Conservation (phyloP, 1,140 invertebrate species). For the Drosophila biarmipes region DNA sequence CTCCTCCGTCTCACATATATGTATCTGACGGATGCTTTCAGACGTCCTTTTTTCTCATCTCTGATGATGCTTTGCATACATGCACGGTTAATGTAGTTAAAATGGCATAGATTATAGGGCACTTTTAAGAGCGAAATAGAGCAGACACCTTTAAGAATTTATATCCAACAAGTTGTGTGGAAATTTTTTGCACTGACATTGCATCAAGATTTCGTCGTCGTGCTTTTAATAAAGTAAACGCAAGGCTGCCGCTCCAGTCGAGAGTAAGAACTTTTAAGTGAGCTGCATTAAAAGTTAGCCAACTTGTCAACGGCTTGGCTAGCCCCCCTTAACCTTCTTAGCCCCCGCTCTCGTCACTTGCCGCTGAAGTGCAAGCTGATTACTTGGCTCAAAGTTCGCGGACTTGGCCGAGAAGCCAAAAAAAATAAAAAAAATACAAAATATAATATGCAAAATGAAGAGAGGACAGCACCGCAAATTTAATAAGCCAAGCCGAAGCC, state of each 20-base stretch:
- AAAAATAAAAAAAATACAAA: conserved; percentile 3
- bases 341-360: conserved; percentile 6
- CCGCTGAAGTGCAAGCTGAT: conserved; percentile 55
- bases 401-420: conserved; percentile 32
- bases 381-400: conserved; percentile 57
- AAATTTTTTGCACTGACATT: conserved; percentile 54
- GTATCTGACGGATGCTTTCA: conserved; percentile 2
- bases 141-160: conserved; percentile 7
- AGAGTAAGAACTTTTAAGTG: conserved; percentile 68
- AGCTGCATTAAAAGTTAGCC: conserved; percentile 78
- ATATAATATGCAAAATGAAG: neutral
- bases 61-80: conserved; percentile 61
- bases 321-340: neutral
- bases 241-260: conserved; percentile 28
- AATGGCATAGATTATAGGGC: conserved; percentile 43
- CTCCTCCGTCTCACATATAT: neutral
- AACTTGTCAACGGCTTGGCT: conserved; percentile 72
- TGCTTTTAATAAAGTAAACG: conserved; percentile 60
- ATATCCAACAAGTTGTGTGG: conserved; percentile 43
- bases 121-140: conserved; percentile 14
- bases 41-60: conserved; percentile 8
- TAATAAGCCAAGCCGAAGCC: conserved; percentile 45
- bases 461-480: conserved; percentile 33
- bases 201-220: conserved; percentile 51
- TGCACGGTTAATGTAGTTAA: conserved; percentile 68